A percentile compares a stretch with the other conserved stretches of the same genome.
These are phyloP conservation scores for Callosobruchus maculatus DNA, from an alignment of 2,888 invertebrate genomes.

Conservation along the genomic window DNA sequence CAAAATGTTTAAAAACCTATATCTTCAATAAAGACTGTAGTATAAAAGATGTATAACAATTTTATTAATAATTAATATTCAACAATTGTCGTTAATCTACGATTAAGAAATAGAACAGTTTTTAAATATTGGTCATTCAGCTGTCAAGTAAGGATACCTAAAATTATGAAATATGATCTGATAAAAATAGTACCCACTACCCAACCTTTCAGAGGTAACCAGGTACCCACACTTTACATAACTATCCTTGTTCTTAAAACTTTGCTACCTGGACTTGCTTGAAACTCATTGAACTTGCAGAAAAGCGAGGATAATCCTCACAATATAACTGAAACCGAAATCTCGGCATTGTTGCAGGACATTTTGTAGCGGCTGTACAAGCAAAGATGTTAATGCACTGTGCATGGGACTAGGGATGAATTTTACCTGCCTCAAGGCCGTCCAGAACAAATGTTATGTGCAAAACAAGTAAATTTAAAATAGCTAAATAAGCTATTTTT, in stretches of 20 bases:
- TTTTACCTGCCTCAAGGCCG: conserved; percentile 49
- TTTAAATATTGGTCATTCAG: no score
- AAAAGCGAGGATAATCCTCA: not conserved
- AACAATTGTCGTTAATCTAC: no score
- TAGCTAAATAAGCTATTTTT: conserved; percentile 4
- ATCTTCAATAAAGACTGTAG: no score
- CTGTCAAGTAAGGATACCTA: no score
- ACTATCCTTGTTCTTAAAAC: not conserved
- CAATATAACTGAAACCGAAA: conserved; percentile 2
- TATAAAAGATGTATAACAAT: no score
- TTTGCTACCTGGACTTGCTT: not conserved
- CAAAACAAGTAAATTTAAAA: not conserved
- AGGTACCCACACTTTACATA: not conserved
- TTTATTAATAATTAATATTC: no score
- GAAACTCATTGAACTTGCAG: not conserved
- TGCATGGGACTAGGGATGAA: conserved; percentile 38
- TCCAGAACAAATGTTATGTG: conserved; percentile 27
- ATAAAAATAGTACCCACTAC: no score
- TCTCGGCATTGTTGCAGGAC: conserved; percentile 18
- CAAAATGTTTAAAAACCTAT: no score
- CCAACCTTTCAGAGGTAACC: not conserved
- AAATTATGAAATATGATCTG: no score
- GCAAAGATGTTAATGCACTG: conserved; percentile 45
- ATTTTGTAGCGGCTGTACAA: conserved; percentile 42
- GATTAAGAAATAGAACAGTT: no score